Conservation (phyloP, 2,888 invertebrate genomes). For the Andrena flavipes region DNA sequence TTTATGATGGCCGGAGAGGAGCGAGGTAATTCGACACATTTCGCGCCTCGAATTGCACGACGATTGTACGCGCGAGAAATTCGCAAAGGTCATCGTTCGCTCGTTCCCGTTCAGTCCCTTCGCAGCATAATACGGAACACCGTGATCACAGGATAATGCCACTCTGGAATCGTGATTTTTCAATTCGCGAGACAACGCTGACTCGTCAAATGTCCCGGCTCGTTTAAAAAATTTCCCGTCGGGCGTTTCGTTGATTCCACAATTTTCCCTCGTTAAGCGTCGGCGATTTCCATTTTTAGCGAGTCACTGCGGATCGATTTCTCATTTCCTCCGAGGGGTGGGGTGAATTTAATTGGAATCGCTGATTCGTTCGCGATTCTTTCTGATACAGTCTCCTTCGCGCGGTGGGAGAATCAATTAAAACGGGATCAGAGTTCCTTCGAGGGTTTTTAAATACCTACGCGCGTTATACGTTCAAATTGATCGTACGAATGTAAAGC, state of each 20-base stretch:
- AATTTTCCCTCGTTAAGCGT: neutral
- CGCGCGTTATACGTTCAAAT: slow-evolving; percentile 5
- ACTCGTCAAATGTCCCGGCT: neutral
- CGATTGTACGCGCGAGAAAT: neutral
- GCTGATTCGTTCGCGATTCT: neutral
- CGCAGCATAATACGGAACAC: neutral
- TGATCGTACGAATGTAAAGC: slow-evolving; percentile 27
- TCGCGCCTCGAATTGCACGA: slow-evolving; percentile 7
- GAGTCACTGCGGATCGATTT: neutral
- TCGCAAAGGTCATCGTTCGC: neutral
- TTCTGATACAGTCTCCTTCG: too few relatives aligned
- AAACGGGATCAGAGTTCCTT: too few relatives aligned
- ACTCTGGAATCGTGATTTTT: neutral
- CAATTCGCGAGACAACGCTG: neutral
- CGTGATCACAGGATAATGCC: neutral
- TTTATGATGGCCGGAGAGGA: neutral
- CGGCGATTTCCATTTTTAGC: neutral
- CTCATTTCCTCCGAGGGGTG: neutral
- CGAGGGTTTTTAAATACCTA: too few relatives aligned
- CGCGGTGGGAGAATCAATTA: too few relatives aligned
- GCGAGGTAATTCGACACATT: neutral
- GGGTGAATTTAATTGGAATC: slow-evolving; percentile 1
- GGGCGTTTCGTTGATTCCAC: neutral
- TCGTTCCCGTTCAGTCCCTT: neutral
- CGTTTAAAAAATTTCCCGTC: neutral